Evolutionary conservation across 2,888 invertebrate genomes (phyloP), one percentile per base, ranked within the genome.

Genomic region (Chrysolina americana): DNA sequence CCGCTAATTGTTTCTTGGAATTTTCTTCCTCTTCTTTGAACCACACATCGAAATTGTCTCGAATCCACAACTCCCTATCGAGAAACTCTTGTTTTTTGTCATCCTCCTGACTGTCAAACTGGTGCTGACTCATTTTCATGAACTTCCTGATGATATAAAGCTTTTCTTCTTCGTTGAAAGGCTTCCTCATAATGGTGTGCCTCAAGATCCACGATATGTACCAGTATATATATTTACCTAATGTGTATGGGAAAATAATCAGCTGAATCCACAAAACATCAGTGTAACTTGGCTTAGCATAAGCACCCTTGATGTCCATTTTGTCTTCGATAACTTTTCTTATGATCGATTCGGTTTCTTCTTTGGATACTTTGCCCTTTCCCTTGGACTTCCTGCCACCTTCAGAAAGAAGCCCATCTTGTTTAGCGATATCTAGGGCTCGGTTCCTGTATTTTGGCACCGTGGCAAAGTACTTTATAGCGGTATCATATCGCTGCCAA

Each of bases 291-390:
- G 97, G 97, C 85, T 96, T 96, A 0, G 96, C 95, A 87, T 97
- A 97, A 0, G 96, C 96, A 19, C 98, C 98, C 85, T 96, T 93
- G 64, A 98, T 97, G 84, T 97, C 97, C 94, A 98, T 95, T 85
- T 97, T 97, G 80, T 97, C 94, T 87, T 95, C 96, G 73, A 98
- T 94, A 2, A 98, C 93, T 85, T 92, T 91, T 77, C 93, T 91
- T 70, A 98, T 93, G 50, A 96, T 91, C 74, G 90, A 90, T 84
- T 98, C 97, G 78, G 94, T 92, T 86, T 96, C 95, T 80, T 94
- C 93, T 86, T 93, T 94, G 0, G 83, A 80, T 28, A 79, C 66
- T 78, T 85, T 84, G 66, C 79, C 75, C 73, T 81, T 83, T 91
- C 90, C 83, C 93, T 93, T 3, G 68, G 88, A 88, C 82, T 90